Base-by-base conservation (phyloP, 2,888 invertebrate species). In the Hirudinaria manillensis region DNA sequence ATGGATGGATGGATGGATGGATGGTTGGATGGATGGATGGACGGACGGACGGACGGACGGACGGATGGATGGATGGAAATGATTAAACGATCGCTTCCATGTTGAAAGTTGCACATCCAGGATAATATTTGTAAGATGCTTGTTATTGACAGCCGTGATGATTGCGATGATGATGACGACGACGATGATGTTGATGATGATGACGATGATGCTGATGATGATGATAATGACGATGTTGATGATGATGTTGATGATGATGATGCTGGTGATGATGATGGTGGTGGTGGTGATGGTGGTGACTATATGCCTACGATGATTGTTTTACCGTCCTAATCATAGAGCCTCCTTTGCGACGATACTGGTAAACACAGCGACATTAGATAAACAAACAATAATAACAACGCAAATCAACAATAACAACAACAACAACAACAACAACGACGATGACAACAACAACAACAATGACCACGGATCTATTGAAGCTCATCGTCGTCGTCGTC, bases 191-290 rank as follows among this genome's bases (percentile, higher is more conserved):
- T 53, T 4, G 70, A 75, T 29, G 61, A 75, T 1, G 70, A 70
- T 70, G 70, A 75, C 70, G 70, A 75, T 75, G 70, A 75, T 71
- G 61, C 51, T 75, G 75, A 70, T 75, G 75, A 75, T 71, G 75
- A 53, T 75, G 75, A 71, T 75, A 70, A 53, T 70, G 75, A 71
- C 70, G 75, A 70, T 53, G 75, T 70, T 70, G 70, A 53, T 71
- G 75, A 3, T 32, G 75, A 29, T 53, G 70, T 34, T 55, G 70
- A 70, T 70, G 61, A 70, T 56, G 70, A 75, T 75, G 61, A 56
- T 71, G 61, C 21, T 75, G 70, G 71, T 71, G 70, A 71, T 71
- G 56, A 55, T 70, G 36, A 53, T 29, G 56, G 70, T 51, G 45
- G n/a, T 70, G 70, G 36, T 70, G 51, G n/a, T 34, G 36, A 70